Base-by-base conservation (phyloP, 35 echinoderm and acorn worm genomes). In the Apostichopus parvimensis region DNA sequence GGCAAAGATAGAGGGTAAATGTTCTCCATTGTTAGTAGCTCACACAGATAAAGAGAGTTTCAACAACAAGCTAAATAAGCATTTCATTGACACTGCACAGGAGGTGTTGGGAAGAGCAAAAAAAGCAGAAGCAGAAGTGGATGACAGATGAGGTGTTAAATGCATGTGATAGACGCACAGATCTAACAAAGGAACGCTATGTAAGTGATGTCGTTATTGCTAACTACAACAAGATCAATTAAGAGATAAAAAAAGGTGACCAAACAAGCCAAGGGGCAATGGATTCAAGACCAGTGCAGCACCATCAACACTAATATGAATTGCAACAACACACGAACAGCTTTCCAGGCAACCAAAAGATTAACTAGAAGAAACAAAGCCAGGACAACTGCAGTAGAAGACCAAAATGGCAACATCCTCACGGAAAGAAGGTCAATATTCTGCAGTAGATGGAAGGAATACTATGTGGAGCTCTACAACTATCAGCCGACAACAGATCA, bases 81-180 rank as follows among this genome's bases (percentile, higher is more conserved):
- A 18, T 12, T 18, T 82, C 14, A 45, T 26, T 20, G 79, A 82
- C 11, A 17, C 79, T 21, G 79, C 79, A 17, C 1, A 45, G 1
- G 79, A 82, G 28, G 12, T 82, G 79, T 26, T 82, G 17, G 79
- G 79, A 14, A 82, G 28, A 45, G 1, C 13, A n/a, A 18, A 14
- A 4, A 14, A 82, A 82, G 79, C 3, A 82, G 28, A 82, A 18
- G 12, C 14, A 82, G 28, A 14, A 14, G 13, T 82, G 79, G 79
- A 26, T 82, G 14, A 82, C 79, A 12, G 79, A 82, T 82, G 79
- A 82, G 28, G 28, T 82, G 1, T 20, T 82, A 12, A 26, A 82
- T 45, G 28, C 12, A 13, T 82, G 79, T 45, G 79, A 82, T 45
- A 20, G 12, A 17, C 17, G 79, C 13, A 82, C 2, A 45, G 79